A percentile compares a stretch with the other conserved stretches of the same genome.
phyloP scores from a whole-genome alignment of 2,888 invertebrate genomes.

The Odontothrips loti region DNA sequence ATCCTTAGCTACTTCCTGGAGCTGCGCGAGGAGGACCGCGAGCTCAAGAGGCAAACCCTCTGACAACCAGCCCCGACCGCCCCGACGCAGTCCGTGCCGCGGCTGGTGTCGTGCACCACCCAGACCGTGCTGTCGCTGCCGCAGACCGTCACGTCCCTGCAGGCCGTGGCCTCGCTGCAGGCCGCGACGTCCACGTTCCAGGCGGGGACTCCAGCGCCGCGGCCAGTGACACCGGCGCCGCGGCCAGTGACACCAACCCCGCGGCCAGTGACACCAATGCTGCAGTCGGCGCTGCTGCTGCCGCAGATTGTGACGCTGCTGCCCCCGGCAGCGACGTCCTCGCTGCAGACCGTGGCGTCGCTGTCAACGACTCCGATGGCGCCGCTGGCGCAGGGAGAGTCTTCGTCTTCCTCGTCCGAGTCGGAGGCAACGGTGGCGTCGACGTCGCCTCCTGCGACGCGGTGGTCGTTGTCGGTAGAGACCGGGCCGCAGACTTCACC shows the following conservation, averaged over 20 bases:
- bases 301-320: not conserved
- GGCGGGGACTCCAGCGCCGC: not conserved
- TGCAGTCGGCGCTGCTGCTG: not conserved
- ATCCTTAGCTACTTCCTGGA: conserved; percentile 15
- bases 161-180: too few relatives aligned
- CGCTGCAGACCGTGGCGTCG: not conserved
- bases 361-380: not conserved
- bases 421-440: not conserved
- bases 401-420: not conserved
- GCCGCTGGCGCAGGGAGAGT: not conserved
- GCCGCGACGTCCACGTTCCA: too few relatives aligned
- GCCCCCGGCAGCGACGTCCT: not conserved
- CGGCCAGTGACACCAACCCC: not conserved
- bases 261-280: not conserved
- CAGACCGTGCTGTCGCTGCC: too few relatives aligned
- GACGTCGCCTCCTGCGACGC: too few relatives aligned
- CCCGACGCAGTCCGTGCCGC: not conserved
- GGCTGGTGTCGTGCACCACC: not conserved
- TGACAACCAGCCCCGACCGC: not conserved
- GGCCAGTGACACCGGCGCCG: not conserved
- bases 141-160: too few relatives aligned
- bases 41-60: conserved; percentile 17
- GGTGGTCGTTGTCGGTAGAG: too few relatives aligned
- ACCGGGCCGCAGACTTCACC: too few relatives aligned
- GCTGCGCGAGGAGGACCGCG: conserved; percentile 15